Evolutionary conservation across 2,113 vertebrate genomes (phyloP).

Genomic region (Struthidea cinerea): DNA sequence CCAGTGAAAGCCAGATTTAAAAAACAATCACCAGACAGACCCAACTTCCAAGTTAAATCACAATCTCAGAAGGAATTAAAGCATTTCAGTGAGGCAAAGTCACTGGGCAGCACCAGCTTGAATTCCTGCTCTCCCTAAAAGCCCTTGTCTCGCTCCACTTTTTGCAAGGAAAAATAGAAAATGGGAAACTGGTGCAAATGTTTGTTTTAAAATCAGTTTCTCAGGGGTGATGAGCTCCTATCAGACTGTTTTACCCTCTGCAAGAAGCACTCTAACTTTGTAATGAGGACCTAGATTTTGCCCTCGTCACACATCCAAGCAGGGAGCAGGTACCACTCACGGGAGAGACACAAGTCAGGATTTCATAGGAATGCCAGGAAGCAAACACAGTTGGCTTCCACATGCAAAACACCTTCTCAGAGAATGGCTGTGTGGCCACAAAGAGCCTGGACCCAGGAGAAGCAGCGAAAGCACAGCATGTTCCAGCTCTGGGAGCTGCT

Average conservation of each 20-base stretch:
- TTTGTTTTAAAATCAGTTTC: neutral
- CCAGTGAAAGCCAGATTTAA: neutral
- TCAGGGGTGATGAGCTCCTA: neutral
- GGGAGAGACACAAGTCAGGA: neutral
- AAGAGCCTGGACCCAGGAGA: neutral
- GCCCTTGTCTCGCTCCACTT: neutral
- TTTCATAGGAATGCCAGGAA: neutral
- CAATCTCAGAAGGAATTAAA: neutral
- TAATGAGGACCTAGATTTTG: neutral
- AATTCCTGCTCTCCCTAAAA: neutral
- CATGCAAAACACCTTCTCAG: neutral
- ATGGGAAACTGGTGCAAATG: neutral
- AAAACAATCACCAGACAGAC: neutral
- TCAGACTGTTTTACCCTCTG: neutral
- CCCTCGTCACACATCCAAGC: neutral
- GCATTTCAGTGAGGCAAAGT: neutral
- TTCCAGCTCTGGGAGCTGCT: neutral
- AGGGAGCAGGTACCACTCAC: rapidly evolving
- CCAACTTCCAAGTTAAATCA: neutral
- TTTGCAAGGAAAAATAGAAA: neutral
- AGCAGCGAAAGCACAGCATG: neutral
- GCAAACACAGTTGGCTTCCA: neutral
- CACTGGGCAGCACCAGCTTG: neutral
- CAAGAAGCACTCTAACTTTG: neutral
- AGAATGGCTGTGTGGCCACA: neutral